phyloP scores from a whole-genome alignment of 2,113 vertebrate species.

The Leptobrachium leishanense region DNA sequence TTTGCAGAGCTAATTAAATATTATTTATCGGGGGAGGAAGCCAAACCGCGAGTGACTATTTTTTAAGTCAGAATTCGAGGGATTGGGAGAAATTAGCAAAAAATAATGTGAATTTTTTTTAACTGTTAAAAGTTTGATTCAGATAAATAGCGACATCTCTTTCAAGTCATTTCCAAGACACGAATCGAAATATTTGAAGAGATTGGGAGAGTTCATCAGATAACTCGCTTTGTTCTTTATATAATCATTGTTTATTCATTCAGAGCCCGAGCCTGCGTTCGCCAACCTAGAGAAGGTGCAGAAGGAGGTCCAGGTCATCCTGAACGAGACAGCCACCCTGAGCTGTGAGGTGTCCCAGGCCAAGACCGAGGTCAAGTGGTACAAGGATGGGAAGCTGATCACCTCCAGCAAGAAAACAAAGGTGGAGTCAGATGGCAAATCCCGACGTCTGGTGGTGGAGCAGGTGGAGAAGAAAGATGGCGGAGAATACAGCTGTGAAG shows the following conservation, averaged over 20 bases:
- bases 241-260: not conserved
- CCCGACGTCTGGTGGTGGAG: slow-evolving; percentile 68
- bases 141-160: not conserved
- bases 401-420: slow-evolving; percentile 63
- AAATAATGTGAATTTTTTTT: no score
- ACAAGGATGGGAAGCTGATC: slow-evolving; percentile 69
- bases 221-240: slow-evolving; percentile 22
- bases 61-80: no score
- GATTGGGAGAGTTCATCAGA: not conserved
- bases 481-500: slow-evolving; percentile 69
- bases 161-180: not conserved
- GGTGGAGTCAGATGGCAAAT: slow-evolving; percentile 64
- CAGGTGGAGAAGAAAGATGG: slow-evolving; percentile 71
- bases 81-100: no score
- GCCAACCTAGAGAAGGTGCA: slow-evolving; percentile 73
- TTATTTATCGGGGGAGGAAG: no score
- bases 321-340: slow-evolving; percentile 62
- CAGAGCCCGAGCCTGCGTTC: slow-evolving; percentile 65
- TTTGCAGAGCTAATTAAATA: no score
- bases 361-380: slow-evolving; percentile 75
- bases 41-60: no score
- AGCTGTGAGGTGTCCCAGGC: slow-evolving; percentile 75
- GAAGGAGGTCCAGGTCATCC: slow-evolving; percentile 64
- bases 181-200: not conserved
- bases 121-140: not conserved